Percentiles rank a stretch among this genome's conserved stretches.
phyloP scores from a whole-genome alignment of 2,113 vertebrate genomes.

The Ginglymostoma cirratum region DNA sequence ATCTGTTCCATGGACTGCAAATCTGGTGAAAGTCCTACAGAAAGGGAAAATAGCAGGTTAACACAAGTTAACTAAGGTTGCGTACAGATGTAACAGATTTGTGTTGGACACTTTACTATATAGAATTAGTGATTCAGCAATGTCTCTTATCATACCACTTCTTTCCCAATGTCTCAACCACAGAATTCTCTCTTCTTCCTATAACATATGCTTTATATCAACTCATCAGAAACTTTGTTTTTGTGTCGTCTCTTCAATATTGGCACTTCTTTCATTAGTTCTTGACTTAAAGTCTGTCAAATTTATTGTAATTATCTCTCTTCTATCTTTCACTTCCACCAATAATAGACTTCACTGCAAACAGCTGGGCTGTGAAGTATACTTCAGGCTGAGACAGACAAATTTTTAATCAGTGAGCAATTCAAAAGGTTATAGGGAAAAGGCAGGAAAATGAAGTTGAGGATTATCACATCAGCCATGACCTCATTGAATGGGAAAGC shows the following conservation, averaged over 20 bases:
- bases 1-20: slow-evolving; percentile 94
- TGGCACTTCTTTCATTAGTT: not conserved
- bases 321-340: no score
- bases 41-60: not conserved
- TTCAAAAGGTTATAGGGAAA: no score
- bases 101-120: not conserved
- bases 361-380: no score
- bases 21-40: slow-evolving; percentile 81
- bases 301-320: no score
- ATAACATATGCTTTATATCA: not conserved
- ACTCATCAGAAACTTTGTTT: not conserved
- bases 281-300: not conserved
- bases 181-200: not conserved
- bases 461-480: no score
- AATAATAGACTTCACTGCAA: no score
- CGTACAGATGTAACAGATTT: not conserved
- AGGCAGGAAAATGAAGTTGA: no score
- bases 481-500: no score
- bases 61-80: not conserved
- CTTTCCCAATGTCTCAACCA: not conserved
- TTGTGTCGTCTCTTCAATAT: not conserved
- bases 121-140: not conserved
- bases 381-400: no score
- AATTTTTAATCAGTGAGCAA: no score
- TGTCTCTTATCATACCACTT: not conserved